These are phyloP conservation scores for Aphidius ervi DNA, from an alignment of 1,140 invertebrate species.

Conservation along the genomic window DNA sequence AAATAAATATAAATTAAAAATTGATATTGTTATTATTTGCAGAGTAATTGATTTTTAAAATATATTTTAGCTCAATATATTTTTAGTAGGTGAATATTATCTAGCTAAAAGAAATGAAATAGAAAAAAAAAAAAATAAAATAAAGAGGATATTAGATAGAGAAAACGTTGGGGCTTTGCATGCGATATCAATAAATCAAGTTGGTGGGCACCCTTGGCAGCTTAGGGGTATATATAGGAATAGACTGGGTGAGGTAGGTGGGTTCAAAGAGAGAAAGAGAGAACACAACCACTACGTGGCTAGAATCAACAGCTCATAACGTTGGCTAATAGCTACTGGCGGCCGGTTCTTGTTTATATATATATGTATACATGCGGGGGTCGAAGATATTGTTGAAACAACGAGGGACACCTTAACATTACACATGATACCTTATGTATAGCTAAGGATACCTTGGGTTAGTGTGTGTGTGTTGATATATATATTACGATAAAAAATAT, in stretches of 20 bases:
- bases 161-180: constrained; percentile 46
- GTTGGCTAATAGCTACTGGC: constrained; percentile 49
- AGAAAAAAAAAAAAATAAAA: neutral
- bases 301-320: constrained; percentile 57
- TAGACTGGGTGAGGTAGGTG: too few species aligned
- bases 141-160: constrained; percentile 10
- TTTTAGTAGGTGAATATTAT: too few species aligned
- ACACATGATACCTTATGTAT: constrained; percentile 25
- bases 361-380: constrained; percentile 18
- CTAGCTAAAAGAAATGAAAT: too few species aligned
- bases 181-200: constrained; percentile 57
- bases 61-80: too few species aligned
- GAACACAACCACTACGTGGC: constrained; percentile 46
- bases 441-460: too few species aligned
- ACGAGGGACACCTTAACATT: constrained; percentile 48
- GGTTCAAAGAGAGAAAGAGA: too few species aligned
- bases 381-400: constrained; percentile 47
- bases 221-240: constrained; percentile 34
- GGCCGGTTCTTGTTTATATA: constrained; percentile 1
- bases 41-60: too few species aligned
- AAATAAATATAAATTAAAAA: too few species aligned
- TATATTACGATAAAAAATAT: too few species aligned
- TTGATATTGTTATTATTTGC: too few species aligned
- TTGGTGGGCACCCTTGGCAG: constrained; percentile 44
- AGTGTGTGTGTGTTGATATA: too few species aligned